These are phyloP conservation scores for Chelonus formosanus DNA, from an alignment of 2,888 invertebrate species.

Conservation along the genomic window DNA sequence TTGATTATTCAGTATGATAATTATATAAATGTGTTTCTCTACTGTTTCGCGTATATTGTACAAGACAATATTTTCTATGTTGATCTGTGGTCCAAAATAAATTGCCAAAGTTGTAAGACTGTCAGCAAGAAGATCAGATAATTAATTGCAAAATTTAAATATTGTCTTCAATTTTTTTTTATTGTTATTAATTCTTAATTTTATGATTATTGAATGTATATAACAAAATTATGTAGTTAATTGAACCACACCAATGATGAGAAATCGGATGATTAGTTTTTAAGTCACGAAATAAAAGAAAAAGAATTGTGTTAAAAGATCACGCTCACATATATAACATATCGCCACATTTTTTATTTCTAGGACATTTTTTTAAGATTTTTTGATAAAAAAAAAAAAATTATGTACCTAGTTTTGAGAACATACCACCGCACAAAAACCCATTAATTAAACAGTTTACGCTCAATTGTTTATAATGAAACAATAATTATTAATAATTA, in stretches of 20 bases:
- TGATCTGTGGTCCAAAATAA: slow-evolving; percentile 12
- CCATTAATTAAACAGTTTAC: background rate
- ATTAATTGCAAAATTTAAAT: too few species aligned
- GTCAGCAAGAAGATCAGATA: too few species aligned
- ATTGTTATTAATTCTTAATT: too few species aligned
- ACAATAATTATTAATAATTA: background rate
- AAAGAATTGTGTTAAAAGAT: background rate
- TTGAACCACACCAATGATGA: too few species aligned
- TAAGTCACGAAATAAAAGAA: background rate
- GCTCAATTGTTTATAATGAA: slow-evolving; percentile 24
- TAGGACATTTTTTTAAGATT: background rate
- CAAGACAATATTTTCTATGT: background rate
- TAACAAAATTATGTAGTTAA: too few species aligned
- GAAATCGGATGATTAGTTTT: too few species aligned
- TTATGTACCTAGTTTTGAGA: too few species aligned
- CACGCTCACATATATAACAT: slow-evolving; percentile 25
- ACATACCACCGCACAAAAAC: background rate
- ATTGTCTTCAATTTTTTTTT: too few species aligned
- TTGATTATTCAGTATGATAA: background rate
- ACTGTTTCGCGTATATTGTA: background rate
- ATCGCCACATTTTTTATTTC: slow-evolving; percentile 17
- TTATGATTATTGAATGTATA: too few species aligned
- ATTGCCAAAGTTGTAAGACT: slow-evolving; percentile 7
- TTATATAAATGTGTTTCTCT: background rate
- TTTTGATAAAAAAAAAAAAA: too few species aligned